Evolutionary conservation across 2,888 invertebrate genomes (phyloP).

Genomic region (Acleris cristana): DNA sequence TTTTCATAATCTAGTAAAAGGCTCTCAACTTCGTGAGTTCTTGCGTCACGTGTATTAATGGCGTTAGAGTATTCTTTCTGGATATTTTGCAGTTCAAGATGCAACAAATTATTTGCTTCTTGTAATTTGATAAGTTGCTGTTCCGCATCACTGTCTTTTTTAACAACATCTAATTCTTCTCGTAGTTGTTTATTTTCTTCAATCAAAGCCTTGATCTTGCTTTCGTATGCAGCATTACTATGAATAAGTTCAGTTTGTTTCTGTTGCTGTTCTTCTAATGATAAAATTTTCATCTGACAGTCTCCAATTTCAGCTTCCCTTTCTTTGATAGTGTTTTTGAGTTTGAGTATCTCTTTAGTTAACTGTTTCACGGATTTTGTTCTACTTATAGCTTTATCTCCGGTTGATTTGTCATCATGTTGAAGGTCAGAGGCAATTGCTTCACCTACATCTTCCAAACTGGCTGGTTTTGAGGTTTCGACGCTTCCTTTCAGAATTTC

Average conservation of each 20-base stretch:
- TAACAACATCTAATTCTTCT: slow-evolving; percentile 62
- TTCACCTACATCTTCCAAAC: slow-evolving; percentile 62
- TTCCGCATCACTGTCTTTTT: slow-evolving; percentile 58
- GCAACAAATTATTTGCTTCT: slow-evolving; percentile 60
- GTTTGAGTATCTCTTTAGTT: slow-evolving; percentile 79
- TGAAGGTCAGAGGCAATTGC: slow-evolving; percentile 55
- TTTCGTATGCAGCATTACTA: slow-evolving; percentile 64
- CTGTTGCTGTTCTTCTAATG: slow-evolving; percentile 76
- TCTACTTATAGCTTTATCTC: slow-evolving; percentile 67
- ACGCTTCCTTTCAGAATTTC: slow-evolving; percentile 75
- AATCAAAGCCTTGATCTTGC: slow-evolving; percentile 67
- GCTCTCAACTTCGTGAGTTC: slow-evolving; percentile 78
- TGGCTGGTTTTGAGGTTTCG: slow-evolving; percentile 62
- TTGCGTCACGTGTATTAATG: slow-evolving; percentile 69
- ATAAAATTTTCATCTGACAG: slow-evolving; percentile 80
- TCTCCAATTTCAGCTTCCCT: slow-evolving; percentile 80
- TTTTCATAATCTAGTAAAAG: slow-evolving; percentile 78
- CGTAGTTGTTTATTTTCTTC: slow-evolving; percentile 72
- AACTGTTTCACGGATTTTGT: slow-evolving; percentile 76
- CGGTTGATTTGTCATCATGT: slow-evolving; percentile 67
- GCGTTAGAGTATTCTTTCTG: slow-evolving; percentile 67
- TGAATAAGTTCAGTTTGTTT: slow-evolving; percentile 69
- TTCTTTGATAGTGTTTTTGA: slow-evolving; percentile 79
- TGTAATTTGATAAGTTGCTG: slow-evolving; percentile 56
- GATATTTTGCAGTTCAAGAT: slow-evolving; percentile 65